A percentile compares a stretch with the other conserved stretches of the same genome.
Evolutionary conservation across 2,797 vertebrate species (phyloP).

Genomic region (Helostoma temminkii): DNA sequence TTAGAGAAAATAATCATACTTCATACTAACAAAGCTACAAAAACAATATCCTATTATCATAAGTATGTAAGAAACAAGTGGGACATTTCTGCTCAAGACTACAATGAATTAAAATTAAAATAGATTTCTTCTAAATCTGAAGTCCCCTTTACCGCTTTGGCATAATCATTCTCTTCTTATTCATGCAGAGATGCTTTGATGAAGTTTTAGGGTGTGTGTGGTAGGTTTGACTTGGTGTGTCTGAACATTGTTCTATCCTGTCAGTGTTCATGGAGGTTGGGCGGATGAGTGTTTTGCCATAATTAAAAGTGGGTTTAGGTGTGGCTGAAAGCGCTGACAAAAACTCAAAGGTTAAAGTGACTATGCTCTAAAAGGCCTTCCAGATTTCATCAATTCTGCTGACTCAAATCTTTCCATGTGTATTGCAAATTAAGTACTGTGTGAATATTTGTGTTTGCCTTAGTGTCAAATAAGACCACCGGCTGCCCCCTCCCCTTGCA

Average conservation of each 20-base stretch:
- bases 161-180: conserved; percentile 51
- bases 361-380: conserved; percentile 43
- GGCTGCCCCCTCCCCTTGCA: no score
- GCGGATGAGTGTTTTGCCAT: conserved; percentile 55
- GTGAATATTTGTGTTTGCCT: no score
- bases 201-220: conserved; percentile 27
- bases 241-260: conserved; percentile 53
- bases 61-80: conserved; percentile 23
- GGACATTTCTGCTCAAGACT: conserved; percentile 20
- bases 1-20: conserved; percentile 31
- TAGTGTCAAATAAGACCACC: no score
- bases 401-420: conserved; percentile 32
- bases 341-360: conserved; percentile 72
- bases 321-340: conserved; percentile 56
- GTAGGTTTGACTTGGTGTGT: conserved; percentile 31
- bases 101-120: conserved; percentile 35
- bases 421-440: no score
- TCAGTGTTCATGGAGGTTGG: conserved; percentile 40
- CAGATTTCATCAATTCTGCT: conserved; percentile 50
- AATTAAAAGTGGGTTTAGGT: conserved; percentile 65
- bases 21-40: conserved; percentile 7
- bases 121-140: conserved; percentile 54
- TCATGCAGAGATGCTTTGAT: conserved; percentile 49
- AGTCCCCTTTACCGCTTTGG: conserved; percentile 31
- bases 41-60: background rate